Evolutionary conservation across 2,797 vertebrate species (phyloP).

Genomic region (Fistularia commersonii): DNA sequence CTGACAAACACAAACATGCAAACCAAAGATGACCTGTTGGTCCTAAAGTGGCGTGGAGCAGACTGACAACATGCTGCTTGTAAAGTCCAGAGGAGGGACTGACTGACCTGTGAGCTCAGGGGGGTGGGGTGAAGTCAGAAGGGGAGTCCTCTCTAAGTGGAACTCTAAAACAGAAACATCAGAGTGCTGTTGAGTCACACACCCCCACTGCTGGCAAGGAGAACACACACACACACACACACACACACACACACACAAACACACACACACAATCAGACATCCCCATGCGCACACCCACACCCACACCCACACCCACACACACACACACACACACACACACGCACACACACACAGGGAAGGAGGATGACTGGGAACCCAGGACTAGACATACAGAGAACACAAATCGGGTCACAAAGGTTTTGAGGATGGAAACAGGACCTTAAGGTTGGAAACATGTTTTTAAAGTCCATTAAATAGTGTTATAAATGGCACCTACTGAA

Average conservation of each 20-base stretch:
- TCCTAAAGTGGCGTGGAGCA: constrained; percentile 34
- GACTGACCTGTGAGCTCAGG: constrained; percentile 99
- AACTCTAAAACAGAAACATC: constrained; percentile 99
- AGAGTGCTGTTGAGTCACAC: constrained; percentile 85
- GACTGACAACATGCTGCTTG: constrained; percentile 70
- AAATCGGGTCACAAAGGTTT: neutral
- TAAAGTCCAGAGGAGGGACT: constrained; percentile 85
- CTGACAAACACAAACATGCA: constrained; percentile 60
- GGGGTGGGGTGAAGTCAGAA: constrained; percentile 99
- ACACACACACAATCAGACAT: constrained; percentile 2
- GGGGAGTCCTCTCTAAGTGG: constrained; percentile 99
- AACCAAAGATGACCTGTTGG: constrained; percentile 37
- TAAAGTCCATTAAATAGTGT: neutral
- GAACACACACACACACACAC: constrained; percentile 21
- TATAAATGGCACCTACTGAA: neutral
- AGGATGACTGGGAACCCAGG: neutral
- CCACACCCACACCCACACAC: neutral
- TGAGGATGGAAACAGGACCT: neutral
- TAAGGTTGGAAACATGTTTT: neutral
- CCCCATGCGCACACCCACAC: constrained; percentile 7
- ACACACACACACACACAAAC: constrained; percentile 5
- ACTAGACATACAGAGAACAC: neutral
- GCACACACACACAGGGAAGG: neutral
- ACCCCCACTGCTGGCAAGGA: constrained; percentile 33
- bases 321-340: neutral